Evolutionary conservation across 2,797 vertebrate genomes (phyloP).

Genomic region (Simalia tracyae): DNA sequence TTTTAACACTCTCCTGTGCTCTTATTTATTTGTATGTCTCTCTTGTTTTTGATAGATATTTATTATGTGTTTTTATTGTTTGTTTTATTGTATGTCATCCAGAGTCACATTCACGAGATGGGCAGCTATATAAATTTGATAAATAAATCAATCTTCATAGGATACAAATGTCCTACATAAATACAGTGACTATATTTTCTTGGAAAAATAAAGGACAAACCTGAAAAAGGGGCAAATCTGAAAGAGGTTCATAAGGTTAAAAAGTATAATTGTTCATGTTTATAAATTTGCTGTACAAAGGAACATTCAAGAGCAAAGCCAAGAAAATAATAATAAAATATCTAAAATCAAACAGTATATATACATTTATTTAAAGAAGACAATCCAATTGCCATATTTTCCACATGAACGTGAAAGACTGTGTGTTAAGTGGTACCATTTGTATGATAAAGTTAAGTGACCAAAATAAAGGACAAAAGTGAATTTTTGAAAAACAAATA

Average conservation of each 20-base stretch:
- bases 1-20: not conserved
- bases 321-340: not conserved
- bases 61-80: not conserved
- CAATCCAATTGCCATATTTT: not conserved
- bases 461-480: not conserved
- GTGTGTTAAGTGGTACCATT: not conserved
- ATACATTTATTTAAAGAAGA: not conserved
- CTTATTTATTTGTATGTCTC: not conserved
- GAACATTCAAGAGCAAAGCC: not conserved
- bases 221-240: not conserved
- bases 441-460: not conserved
- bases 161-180: not conserved
- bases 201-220: too few species aligned
- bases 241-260: not conserved
- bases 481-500: not conserved
- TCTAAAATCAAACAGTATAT: not conserved
- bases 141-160: not conserved
- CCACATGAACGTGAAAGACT: not conserved
- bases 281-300: not conserved
- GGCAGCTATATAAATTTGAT: not conserved
- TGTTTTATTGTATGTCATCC: not conserved
- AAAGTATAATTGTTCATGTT: not conserved
- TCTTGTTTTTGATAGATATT: not conserved
- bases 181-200: not conserved
- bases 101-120: not conserved